These are phyloP conservation scores for Toxonevra muliebris DNA, from an alignment of 2,888 invertebrate genomes.

Conservation along the genomic window DNA sequence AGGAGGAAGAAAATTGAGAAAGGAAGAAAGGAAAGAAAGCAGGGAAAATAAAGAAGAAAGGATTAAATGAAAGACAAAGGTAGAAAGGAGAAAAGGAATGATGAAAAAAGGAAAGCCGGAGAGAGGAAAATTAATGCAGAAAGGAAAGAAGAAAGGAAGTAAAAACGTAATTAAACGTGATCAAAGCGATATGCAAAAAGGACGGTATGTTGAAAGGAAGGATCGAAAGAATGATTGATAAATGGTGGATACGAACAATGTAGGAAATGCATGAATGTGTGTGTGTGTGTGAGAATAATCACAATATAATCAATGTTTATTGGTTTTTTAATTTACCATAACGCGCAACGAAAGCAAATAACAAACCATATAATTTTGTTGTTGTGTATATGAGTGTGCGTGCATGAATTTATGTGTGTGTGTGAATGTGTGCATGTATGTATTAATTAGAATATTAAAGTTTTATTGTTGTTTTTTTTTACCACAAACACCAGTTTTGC, in stretches of 20 bases:
- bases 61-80: no score
- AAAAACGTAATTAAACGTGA: constrained; percentile 12
- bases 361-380: neutral
- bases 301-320: neutral
- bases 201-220: no score
- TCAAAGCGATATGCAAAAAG: no score
- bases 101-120: neutral
- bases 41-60: no score
- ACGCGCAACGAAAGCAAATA: no score
- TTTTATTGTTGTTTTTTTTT: constrained; percentile 23
- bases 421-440: constrained; percentile 21
- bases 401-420: constrained; percentile 2
- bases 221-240: no score
- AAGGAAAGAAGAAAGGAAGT: constrained; percentile 2
- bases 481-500: constrained; percentile 11
- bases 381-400: neutral
- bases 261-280: constrained; percentile 11
- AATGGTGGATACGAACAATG: neutral
- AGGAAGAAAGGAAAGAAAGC: neutral
- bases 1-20: neutral
- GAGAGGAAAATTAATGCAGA: no score
- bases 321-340: no score
- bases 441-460: constrained; percentile 23
- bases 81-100: neutral
- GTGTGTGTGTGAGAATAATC: constrained; percentile 21